These are phyloP conservation scores for Orthonevra nobilis DNA, from an alignment of 2,888 invertebrate species.

Conservation along the genomic window DNA sequence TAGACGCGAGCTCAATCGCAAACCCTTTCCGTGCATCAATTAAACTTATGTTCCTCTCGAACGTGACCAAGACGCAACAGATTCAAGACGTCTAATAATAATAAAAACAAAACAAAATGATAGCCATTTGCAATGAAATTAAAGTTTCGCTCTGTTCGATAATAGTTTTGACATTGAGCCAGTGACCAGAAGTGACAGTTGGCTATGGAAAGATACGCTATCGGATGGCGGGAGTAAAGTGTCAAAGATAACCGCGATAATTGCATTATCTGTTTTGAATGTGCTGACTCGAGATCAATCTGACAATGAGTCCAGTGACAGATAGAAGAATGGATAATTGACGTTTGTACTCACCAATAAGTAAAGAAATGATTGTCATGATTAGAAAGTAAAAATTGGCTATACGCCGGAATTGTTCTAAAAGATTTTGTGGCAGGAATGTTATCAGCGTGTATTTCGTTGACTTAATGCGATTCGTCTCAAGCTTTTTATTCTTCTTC, in stretches of 20 bases:
- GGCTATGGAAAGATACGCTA: not conserved
- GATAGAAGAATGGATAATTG: too few species aligned
- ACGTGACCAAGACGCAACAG: conserved; percentile 33
- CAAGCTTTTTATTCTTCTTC: conserved; percentile 73
- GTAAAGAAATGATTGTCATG: conserved; percentile 86
- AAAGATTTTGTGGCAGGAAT: conserved; percentile 90
- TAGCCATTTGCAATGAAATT: conserved; percentile 53
- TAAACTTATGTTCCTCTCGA: conserved; percentile 31
- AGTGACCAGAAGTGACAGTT: conserved; percentile 28
- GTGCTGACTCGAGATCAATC: not conserved
- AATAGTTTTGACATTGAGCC: conserved; percentile 67
- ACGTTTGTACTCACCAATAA: conserved; percentile 82
- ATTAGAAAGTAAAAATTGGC: conserved; percentile 92
- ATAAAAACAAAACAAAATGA: conserved; percentile 3
- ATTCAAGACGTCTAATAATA: conserved; percentile 52
- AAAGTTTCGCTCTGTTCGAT: conserved; percentile 41
- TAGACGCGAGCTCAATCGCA: conserved; percentile 20
- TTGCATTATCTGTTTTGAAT: conserved; percentile 2
- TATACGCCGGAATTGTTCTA: conserved; percentile 90
- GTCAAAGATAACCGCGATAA: not conserved
- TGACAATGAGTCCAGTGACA: too few species aligned
- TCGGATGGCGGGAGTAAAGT: not conserved
- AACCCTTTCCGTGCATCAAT: conserved; percentile 33
- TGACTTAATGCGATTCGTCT: conserved; percentile 82
- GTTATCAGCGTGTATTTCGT: conserved; percentile 89